A percentile compares a stretch with the other conserved stretches of the same genome.
phyloP scores from a whole-genome alignment of 2,888 invertebrate species.

The Mactromeris polynyma region DNA sequence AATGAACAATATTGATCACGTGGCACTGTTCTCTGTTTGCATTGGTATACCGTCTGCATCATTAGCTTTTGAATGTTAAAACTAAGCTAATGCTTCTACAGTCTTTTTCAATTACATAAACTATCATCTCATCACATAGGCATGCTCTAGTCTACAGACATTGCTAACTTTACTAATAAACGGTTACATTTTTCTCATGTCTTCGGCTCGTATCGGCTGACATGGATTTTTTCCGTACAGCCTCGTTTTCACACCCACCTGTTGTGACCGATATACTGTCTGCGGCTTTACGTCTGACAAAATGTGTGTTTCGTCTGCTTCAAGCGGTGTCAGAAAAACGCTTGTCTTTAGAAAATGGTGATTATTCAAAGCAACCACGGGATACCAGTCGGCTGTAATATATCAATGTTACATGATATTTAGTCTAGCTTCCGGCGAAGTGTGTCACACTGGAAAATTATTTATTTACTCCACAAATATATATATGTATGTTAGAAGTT shows the following conservation, averaged over 20 bases:
- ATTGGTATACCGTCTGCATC: no score
- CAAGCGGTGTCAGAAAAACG: constrained; percentile 24
- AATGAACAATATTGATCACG: no score
- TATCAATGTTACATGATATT: constrained; percentile 3
- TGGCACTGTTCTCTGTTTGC: no score
- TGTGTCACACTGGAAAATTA: background rate
- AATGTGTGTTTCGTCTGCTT: constrained; percentile 24
- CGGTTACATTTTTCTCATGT: constrained; percentile 6
- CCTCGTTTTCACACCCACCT: constrained; percentile 36
- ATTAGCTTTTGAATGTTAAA: no score
- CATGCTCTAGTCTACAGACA: background rate
- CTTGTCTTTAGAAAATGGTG: constrained; percentile 5
- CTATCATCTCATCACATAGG: background rate
- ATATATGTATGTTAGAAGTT: background rate
- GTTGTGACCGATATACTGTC: constrained; percentile 31
- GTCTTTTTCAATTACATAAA: no score
- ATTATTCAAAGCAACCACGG: constrained; percentile 11
- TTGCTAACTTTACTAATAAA: background rate
- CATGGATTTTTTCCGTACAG: constrained; percentile 5
- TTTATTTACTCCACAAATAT: background rate
- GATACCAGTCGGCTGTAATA: background rate
- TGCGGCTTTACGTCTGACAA: constrained; percentile 22
- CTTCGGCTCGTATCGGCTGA: background rate
- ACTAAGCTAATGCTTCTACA: no score
- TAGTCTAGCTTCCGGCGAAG: constrained; percentile 12